Evolutionary conservation across 2,888 invertebrate genomes (phyloP).

Genomic region (Leucania comma): DNA sequence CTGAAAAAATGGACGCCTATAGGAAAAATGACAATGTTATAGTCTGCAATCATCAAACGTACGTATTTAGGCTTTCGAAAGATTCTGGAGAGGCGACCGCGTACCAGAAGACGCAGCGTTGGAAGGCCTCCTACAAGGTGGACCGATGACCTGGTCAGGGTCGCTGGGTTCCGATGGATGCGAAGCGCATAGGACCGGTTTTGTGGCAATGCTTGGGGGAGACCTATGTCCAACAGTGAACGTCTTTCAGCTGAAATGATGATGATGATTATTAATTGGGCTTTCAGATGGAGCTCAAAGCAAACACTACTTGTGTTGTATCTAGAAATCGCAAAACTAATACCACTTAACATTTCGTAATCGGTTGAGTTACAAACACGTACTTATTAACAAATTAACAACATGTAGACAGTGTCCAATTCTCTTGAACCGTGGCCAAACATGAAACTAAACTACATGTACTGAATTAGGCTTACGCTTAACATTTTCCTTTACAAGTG

Average conservation of each 20-base stretch:
- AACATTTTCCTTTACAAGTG: background rate
- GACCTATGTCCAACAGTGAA: too few species aligned
- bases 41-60: background rate
- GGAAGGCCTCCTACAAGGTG: too few species aligned
- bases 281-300: background rate
- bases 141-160: too few species aligned
- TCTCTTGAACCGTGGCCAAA: constrained; percentile 15
- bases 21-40: background rate
- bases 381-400: constrained; percentile 28
- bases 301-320: constrained; percentile 1
- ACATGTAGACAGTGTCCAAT: constrained; percentile 12
- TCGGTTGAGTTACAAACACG: constrained; percentile 34
- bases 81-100: too few species aligned
- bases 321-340: constrained; percentile 29
- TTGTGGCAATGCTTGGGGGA: too few species aligned
- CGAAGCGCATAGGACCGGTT: too few species aligned
- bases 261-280: too few species aligned
- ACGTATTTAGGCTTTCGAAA: too few species aligned
- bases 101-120: too few species aligned
- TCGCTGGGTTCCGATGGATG: too few species aligned
- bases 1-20: background rate
- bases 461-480: background rate
- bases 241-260: too few species aligned
- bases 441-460: constrained; percentile 16
- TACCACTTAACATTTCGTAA: constrained; percentile 12